phyloP scores from a whole-genome alignment of 2,113 vertebrate genomes.

The Rhodinocichla rosea region DNA sequence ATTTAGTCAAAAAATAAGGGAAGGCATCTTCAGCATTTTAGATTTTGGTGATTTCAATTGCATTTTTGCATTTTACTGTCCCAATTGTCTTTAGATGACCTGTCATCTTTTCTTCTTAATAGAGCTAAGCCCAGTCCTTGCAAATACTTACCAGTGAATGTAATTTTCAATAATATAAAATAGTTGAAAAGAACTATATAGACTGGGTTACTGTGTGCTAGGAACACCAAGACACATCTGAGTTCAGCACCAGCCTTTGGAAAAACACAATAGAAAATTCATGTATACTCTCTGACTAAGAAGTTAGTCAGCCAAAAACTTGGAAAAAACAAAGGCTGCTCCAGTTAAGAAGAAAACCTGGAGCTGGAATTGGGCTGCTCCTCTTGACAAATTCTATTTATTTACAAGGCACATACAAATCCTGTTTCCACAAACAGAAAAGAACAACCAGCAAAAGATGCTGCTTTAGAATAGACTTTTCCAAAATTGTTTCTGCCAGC shows the following conservation, averaged over 20 bases:
- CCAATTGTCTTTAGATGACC: not conserved
- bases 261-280: not conserved
- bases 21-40: not conserved
- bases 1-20: not conserved
- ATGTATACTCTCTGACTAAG: not conserved
- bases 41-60: not conserved
- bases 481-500: not conserved
- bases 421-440: conserved; percentile 32
- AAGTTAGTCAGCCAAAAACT: not conserved
- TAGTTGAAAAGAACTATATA: not conserved
- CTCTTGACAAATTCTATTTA: conserved; percentile 18
- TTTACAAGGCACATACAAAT: conserved; percentile 17
- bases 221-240: not conserved
- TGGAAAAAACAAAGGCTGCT: not conserved
- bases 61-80: not conserved
- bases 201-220: not conserved
- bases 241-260: not conserved
- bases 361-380: not conserved
- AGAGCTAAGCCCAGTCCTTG: not conserved
- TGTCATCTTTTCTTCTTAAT: not conserved
- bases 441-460: not conserved
- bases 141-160: not conserved
- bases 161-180: not conserved
- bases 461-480: not conserved
- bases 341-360: not conserved